Base-by-base conservation (phyloP, 2,797 vertebrate species). In the Spinus olivaceus region DNA sequence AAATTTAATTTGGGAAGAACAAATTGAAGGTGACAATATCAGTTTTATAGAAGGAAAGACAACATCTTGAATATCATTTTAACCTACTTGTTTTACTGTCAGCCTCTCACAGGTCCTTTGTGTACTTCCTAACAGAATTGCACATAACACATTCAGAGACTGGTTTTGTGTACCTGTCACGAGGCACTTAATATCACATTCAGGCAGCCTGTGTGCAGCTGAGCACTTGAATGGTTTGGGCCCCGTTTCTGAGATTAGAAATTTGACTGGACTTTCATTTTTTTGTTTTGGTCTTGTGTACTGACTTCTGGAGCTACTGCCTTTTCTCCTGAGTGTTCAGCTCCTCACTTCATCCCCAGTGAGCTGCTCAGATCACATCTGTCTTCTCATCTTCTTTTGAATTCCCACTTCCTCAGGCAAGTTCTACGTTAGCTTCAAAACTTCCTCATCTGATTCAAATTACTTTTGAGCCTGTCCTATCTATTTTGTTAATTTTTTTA, bases 401-500 rank as follows among this genome's bases (percentile, higher is more conserved):
- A 74, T 93, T 94, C 51, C 59, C 2, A 3, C 61, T 95, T 95
- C 87, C 59, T 91, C 35, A 17, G 81, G 66, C 79, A 88, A 81
- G 51, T 83, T 86, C 50, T 80, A 8, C 1, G 4, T 60, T 84
- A 56, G 41, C 56, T 93, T 92, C 33, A 65, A 46, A 81, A 86
- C 28, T 86, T 91, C 42, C n/a, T 85, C 20, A 41, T 87, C 42
- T 59, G 63, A 89, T 87, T 78, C 47, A 90, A 69, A 81, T 91
- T 30, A 51, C 28, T 91, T 91, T 77, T 78, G 66, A 93, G 30
- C 35, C n/a, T 86, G 35, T 80, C 56, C 49, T 73, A 12, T 76
- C 37, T 91, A n/a, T 94, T 95, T 88, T 83, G 32, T 66, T 86
- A 24, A 22, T 66, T 90, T 91, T 91, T 95, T 87, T 69, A 39